phyloP scores from a whole-genome alignment of 2,888 invertebrate species.

The Actias luna region DNA sequence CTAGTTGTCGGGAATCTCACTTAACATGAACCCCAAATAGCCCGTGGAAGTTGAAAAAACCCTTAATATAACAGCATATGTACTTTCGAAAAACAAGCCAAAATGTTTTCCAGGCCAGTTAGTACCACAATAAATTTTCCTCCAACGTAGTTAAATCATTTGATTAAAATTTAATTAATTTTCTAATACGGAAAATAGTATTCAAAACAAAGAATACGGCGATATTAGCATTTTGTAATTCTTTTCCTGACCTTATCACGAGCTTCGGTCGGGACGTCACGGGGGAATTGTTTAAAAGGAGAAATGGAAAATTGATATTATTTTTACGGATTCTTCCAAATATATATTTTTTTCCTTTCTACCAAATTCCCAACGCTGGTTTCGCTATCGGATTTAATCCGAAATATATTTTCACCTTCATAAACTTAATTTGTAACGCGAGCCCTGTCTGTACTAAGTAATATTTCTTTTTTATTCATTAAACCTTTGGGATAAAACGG shows the following conservation, averaged over 20 bases:
- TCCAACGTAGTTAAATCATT: too few relatives aligned
- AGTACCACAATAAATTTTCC: too few relatives aligned
- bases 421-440: constrained; percentile 20
- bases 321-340: constrained; percentile 5
- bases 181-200: background rate
- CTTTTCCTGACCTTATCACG: background rate
- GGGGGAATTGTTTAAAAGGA: background rate
- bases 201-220: background rate
- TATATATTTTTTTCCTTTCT: background rate
- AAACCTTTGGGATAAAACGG: constrained; percentile 9
- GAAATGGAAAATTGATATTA: constrained; percentile 8
- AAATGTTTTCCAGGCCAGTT: too few relatives aligned
- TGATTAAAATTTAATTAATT: background rate
- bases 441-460: constrained; percentile 8
- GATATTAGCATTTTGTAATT: background rate
- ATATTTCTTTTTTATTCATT: constrained; percentile 16
- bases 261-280: background rate
- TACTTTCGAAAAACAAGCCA: too few relatives aligned
- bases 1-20: too few relatives aligned
- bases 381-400: constrained; percentile 12
- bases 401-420: constrained; percentile 14
- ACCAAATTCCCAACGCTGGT: background rate
- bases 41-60: too few relatives aligned
- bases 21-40: too few relatives aligned
- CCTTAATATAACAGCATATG: too few relatives aligned